Evolutionary conservation across 2,113 vertebrate species (phyloP).

Genomic region (Cettia cetti): DNA sequence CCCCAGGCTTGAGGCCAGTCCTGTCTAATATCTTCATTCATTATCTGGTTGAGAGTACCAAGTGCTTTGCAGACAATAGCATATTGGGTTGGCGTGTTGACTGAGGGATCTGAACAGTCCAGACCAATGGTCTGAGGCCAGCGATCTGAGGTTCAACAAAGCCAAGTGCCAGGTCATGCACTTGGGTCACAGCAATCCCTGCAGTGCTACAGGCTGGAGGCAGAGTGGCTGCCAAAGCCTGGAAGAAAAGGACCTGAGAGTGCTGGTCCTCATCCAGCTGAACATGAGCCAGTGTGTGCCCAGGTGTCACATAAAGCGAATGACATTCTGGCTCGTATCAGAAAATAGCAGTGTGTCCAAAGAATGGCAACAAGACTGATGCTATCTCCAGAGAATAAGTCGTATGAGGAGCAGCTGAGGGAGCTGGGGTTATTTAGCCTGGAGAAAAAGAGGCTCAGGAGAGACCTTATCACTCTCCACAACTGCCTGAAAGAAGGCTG

Average conservation of each 20-base stretch:
- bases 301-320: not conserved
- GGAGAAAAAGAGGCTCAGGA: not conserved
- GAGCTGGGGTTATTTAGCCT: not conserved
- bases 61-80: not conserved
- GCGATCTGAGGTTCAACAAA: not conserved
- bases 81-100: not conserved
- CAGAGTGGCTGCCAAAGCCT: not conserved
- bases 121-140: no score
- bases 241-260: not conserved
- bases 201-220: not conserved
- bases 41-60: not conserved
- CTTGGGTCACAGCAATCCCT: not conserved
- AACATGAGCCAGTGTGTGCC: not conserved
- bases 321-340: not conserved
- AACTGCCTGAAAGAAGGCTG: not conserved
- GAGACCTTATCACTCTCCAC: not conserved
- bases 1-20: not conserved
- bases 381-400: not conserved
- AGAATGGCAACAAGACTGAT: not conserved
- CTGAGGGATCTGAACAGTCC: not conserved
- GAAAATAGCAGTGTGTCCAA: not conserved
- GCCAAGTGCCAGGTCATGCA: accelerated
- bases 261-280: not conserved
- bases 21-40: not conserved
- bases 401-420: not conserved